Conservation (phyloP, 2,113 vertebrate genomes). For the Sprattus sprattus region DNA sequence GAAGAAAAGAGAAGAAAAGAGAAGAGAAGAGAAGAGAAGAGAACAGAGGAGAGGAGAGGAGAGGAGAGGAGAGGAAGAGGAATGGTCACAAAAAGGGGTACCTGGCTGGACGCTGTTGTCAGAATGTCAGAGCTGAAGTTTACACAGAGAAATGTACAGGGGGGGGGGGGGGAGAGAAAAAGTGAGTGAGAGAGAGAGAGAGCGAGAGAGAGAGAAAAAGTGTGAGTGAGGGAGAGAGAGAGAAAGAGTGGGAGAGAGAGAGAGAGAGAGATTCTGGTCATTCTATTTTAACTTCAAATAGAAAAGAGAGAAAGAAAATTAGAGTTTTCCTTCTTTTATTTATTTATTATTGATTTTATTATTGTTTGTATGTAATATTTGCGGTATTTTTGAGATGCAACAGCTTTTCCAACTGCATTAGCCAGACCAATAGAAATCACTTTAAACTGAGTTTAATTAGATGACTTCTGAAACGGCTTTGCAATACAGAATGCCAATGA, state of each 20-base stretch:
- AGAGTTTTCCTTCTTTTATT: no score
- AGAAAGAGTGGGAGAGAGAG: background rate
- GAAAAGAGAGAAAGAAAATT: no score
- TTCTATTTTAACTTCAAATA: no score
- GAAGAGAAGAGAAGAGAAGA: background rate
- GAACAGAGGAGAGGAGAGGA: background rate
- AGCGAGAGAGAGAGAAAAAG: background rate
- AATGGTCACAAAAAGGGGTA: background rate
- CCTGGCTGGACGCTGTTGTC: background rate
- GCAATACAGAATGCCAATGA: no score
- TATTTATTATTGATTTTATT: no score
- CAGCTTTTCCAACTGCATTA: no score
- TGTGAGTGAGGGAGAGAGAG: background rate
- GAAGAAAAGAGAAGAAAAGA: background rate
- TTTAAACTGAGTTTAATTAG: no score
- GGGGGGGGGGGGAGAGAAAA: background rate
- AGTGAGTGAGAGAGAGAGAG: background rate
- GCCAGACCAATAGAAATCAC: no score
- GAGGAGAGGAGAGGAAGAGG: background rate
- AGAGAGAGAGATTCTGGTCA: background rate
- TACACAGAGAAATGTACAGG: conserved; percentile 15
- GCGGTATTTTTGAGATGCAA: no score
- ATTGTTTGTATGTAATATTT: no score
- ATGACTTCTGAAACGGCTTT: no score
- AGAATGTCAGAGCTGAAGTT: background rate